A percentile compares a stretch with the other conserved stretches of the same genome.
These are phyloP conservation scores for Nomada ferruginata DNA, from an alignment of 2,888 invertebrate species.

Conservation along the genomic window DNA sequence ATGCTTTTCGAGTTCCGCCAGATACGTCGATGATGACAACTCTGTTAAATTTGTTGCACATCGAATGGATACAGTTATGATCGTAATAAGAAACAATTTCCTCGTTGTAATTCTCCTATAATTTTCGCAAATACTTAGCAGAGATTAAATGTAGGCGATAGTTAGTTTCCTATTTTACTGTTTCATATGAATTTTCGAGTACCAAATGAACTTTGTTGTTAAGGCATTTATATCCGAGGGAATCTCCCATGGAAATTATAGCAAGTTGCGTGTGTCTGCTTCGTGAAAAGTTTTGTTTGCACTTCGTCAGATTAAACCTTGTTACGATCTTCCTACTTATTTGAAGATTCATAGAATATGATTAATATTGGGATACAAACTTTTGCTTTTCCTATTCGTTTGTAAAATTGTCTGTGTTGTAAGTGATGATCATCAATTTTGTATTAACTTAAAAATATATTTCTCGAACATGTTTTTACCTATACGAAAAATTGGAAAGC, in stretches of 20 bases:
- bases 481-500: background rate
- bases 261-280: background rate
- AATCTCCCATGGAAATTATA: background rate
- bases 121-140: background rate
- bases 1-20: conserved; percentile 38
- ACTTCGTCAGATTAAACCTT: background rate
- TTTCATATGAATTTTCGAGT: background rate
- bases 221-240: background rate
- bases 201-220: background rate
- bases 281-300: background rate
- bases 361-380: no score
- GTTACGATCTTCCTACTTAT: background rate
- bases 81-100: background rate
- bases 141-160: no score
- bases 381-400: no score
- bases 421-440: no score
- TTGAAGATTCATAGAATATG: background rate
- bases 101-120: background rate
- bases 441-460: no score
- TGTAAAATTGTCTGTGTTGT: no score
- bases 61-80: background rate
- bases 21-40: conserved; percentile 8
- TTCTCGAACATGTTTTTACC: no score
- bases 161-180: no score
- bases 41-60: conserved; percentile 3